phyloP scores from a whole-genome alignment of 2,888 invertebrate species.

The Yponomeuta sedellus region DNA sequence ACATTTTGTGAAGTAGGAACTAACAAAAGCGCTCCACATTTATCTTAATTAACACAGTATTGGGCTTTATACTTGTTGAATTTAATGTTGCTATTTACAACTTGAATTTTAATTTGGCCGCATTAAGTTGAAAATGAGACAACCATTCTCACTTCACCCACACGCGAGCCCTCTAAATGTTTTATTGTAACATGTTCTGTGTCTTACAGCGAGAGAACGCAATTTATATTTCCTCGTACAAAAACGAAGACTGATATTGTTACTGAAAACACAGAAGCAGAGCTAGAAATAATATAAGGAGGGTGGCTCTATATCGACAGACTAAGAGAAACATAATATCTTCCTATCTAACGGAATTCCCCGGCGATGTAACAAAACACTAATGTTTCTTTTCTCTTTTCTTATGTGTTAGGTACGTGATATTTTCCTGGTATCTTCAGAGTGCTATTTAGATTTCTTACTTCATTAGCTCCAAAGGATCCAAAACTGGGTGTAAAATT shows the following conservation, averaged over 20 bases:
- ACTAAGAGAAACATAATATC: not conserved
- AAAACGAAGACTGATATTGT: not conserved
- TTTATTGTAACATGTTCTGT: not conserved
- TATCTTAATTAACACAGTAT: too few relatives aligned
- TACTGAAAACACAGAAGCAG: not conserved
- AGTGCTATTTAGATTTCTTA: not conserved
- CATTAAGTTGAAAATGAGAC: too few relatives aligned
- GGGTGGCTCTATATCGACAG: not conserved
- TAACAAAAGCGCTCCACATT: too few relatives aligned
- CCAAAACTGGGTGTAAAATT: too few relatives aligned
- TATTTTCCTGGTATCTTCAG: not conserved
- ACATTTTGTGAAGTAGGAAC: too few relatives aligned
- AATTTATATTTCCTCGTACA: not conserved
- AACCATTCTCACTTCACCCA: too few relatives aligned
- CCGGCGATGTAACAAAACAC: not conserved
- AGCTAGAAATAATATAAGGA: conserved; percentile 1
- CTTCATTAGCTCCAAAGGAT: not conserved
- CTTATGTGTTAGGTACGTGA: not conserved
- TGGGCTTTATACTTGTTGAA: too few relatives aligned
- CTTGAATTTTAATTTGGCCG: too few relatives aligned
- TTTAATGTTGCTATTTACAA: too few relatives aligned
- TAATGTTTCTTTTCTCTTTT: not conserved
- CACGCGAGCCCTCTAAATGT: too few relatives aligned
- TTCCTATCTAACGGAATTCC: not conserved
- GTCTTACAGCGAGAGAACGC: not conserved